Evolutionary conservation across 2,797 vertebrate genomes (phyloP), one percentile per base, ranked within the genome.

Genomic region (Spinus olivaceus): DNA sequence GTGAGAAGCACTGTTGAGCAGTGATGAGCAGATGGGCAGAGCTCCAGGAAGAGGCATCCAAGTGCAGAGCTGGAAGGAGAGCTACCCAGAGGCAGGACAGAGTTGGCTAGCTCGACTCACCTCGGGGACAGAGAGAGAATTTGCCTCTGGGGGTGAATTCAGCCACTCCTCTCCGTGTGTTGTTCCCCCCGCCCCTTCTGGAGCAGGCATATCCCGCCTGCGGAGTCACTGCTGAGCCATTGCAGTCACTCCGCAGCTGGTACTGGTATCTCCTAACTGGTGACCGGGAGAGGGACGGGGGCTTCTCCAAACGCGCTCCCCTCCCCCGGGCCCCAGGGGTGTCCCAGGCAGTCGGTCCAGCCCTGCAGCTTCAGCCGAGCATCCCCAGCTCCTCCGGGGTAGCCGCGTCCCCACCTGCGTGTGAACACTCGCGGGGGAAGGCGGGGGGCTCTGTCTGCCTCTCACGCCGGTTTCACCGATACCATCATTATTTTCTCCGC

Each of bases 391-490:
- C 57, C 63, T 60, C 46, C 12, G 20, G 32, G 44, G 20, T 2
- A 41, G 63, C 51, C 9, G 4, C 54, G 32, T 47, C 37, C 66
- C 80, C 79, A 15, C 10, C 79, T 32, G 63, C 4, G 12, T 64
- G 79, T 11, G 71, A 72, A 37, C 41, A 20, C 0, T 11, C 0
- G 22, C 2, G 16, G 46, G 44, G 27, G 20, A 8, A 3, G 41
- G 35, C 28, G 37, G 18, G 46, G 39, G 42, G 33, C 56, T 6
- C 44, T 24, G 57, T 12, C 80, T 37, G 77, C 69, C 47, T 47
- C 73, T 25, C 76, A 16, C 9, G 8, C 39, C 9, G 18, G 77
- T 93, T 95, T 96, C 94, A 41, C 89, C 63, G 86, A 92, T 88
- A 92, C 23, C n/a, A 89, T 94, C 79, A 11, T 70, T 70, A 44